Percentiles rank a stretch among this genome's conserved stretches.
phyloP scores from a whole-genome alignment of 2,888 invertebrate species.

The Thelaira solivaga region DNA sequence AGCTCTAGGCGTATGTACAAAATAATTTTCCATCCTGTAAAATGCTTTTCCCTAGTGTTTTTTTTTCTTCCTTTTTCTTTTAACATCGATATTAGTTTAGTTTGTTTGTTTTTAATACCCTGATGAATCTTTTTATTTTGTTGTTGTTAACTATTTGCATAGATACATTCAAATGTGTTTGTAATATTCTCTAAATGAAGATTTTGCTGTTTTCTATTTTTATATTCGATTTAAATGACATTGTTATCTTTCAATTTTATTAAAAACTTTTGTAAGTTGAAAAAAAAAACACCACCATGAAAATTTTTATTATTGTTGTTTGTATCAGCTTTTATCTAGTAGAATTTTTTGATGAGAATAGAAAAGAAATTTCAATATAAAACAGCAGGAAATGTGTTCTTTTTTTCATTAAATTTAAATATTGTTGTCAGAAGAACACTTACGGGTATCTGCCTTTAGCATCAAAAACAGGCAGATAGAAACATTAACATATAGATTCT shows the following conservation, averaged over 20 bases:
- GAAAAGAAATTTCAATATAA: neutral
- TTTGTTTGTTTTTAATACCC: neutral
- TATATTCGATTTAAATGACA: slow-evolving; percentile 20
- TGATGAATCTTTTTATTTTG: neutral
- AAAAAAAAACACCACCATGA: neutral
- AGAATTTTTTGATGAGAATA: neutral
- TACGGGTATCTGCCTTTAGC: neutral
- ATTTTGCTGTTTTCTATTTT: neutral
- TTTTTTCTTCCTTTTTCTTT: neutral
- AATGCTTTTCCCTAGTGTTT: neutral
- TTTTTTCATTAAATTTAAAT: no score
- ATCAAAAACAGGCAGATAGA: no score
- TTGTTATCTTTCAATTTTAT: slow-evolving; percentile 51
- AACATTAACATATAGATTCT: no score
- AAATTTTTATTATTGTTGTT: no score
- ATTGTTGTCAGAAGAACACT: no score
- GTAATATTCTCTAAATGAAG: neutral
- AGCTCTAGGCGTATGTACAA: no score
- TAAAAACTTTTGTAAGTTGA: slow-evolving; percentile 33
- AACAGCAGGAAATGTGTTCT: neutral
- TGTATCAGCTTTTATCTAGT: neutral
- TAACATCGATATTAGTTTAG: neutral
- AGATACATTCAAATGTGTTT: slow-evolving; percentile 9
- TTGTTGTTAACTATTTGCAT: no score
- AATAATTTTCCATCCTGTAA: no score